These are phyloP conservation scores for Daubentonia madagascariensis DNA, from an alignment of 2,113 vertebrate species.

Conservation along the genomic window DNA sequence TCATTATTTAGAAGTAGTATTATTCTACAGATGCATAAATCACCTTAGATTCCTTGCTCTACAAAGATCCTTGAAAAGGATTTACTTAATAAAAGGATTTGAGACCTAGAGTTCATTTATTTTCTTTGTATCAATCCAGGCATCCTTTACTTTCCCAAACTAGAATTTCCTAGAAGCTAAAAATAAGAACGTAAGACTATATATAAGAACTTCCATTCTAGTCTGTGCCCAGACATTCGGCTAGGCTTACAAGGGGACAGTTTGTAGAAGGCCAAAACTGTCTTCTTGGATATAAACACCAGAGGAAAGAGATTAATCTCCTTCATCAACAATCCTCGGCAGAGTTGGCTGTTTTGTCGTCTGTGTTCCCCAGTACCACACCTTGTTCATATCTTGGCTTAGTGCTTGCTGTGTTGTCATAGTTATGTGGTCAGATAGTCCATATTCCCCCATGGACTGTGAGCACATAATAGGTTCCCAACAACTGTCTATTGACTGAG, in stretches of 20 bases:
- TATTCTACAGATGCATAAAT: not conserved
- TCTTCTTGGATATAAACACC: no score
- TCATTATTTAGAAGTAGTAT: not conserved
- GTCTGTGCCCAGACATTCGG: not conserved
- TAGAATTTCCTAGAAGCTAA: not conserved
- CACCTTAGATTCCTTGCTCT: not conserved
- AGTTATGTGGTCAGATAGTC: not conserved
- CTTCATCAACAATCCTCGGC: not conserved
- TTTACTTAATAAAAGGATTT: not conserved
- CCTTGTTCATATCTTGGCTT: not conserved
- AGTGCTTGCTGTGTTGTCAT: not conserved
- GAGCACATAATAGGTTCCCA: not conserved
- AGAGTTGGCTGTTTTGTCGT: not conserved
- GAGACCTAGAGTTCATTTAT: not conserved
- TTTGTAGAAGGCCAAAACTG: not conserved
- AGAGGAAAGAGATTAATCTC: not conserved
- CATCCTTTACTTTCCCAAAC: not conserved
- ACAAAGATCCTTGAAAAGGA: not conserved
- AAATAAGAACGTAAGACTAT: not conserved
- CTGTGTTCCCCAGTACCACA: not conserved
- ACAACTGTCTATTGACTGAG: not conserved
- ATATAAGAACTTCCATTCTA: not conserved
- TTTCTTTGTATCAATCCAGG: not conserved
- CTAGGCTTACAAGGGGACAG: not conserved
- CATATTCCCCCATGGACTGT: not conserved